Conservation (phyloP, 2,113 vertebrate species). For the Atherinomorus stipes region DNA sequence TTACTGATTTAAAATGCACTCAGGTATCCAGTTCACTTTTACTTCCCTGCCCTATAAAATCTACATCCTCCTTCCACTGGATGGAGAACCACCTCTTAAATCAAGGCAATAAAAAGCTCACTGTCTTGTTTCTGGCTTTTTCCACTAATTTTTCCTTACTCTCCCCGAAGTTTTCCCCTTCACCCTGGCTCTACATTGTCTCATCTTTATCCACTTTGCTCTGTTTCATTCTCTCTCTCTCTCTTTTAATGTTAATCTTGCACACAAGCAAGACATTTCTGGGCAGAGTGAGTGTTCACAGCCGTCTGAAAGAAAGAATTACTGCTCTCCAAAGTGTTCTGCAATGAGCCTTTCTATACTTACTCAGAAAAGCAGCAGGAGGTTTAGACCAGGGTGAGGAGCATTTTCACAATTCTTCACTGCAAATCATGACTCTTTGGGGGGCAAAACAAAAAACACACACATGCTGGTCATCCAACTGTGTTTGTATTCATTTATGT, state of each 20-base stretch:
- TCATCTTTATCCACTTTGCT: conserved; percentile 3
- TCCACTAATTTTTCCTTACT: conserved; percentile 15
- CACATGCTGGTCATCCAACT: conserved; percentile 32
- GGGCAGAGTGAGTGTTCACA: conserved; percentile 28
- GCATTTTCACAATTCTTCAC: conserved; percentile 52
- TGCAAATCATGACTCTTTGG: conserved; percentile 33
- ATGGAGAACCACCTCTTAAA: conserved; percentile 60
- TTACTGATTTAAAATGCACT: conserved; percentile 61
- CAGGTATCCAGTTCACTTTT: conserved; percentile 43
- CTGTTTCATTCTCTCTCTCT: background rate
- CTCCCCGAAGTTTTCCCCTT: background rate
- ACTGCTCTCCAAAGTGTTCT: conserved; percentile 58
- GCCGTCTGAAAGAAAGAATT: conserved; percentile 48
- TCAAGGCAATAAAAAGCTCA: conserved; percentile 61
- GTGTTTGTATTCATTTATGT: conserved; percentile 41
- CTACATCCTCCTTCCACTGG: conserved; percentile 50
- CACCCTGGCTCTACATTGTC: conserved; percentile 1
- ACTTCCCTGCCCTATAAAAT: conserved; percentile 61
- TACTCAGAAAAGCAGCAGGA: conserved; percentile 61
- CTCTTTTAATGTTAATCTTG: conserved; percentile 17
- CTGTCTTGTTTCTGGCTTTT: conserved; percentile 24
- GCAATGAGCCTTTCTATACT: conserved; percentile 63
- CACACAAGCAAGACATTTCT: conserved; percentile 22
- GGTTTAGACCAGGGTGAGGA: conserved; percentile 36
- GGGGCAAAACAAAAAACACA: conserved; percentile 25